Evolutionary conservation across 2,888 invertebrate species (phyloP).

Genomic region (Scaptomyza flava): DNA sequence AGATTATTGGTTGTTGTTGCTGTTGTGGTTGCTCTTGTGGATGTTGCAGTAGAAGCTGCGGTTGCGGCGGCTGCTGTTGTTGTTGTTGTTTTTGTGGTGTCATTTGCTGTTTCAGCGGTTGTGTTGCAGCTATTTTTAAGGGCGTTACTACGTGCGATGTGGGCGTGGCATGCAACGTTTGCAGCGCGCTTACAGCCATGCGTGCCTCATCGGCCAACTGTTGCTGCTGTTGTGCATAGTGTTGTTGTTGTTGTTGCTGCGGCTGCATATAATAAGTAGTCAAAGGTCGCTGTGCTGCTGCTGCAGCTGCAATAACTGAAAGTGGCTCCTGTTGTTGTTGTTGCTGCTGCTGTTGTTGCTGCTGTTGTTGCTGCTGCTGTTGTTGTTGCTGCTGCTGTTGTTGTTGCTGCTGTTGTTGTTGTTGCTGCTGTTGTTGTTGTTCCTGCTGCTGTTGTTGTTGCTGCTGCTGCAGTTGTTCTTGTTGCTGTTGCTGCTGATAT

Average conservation of each 20-base stretch:
- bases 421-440: slow-evolving; percentile 46
- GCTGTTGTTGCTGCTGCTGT: slow-evolving; percentile 6
- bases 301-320: slow-evolving; percentile 56
- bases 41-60: slow-evolving; percentile 18
- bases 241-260: slow-evolving; percentile 34
- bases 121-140: slow-evolving; percentile 36
- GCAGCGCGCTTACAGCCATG: slow-evolving; percentile 68
- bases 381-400: slow-evolving; percentile 34
- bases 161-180: slow-evolving; percentile 62
- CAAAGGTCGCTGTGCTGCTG: slow-evolving; percentile 60
- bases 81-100: slow-evolving; percentile 18
- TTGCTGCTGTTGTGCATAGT: slow-evolving; percentile 35
- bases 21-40: slow-evolving; percentile 25
- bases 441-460: slow-evolving; percentile 41
- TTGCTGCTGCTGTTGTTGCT: slow-evolving; percentile 40
- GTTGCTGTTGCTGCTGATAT: slow-evolving; percentile 38
- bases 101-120: slow-evolving; percentile 27
- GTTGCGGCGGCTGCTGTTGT: slow-evolving; percentile 1
- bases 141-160: slow-evolving; percentile 44
- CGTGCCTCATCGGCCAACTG: slow-evolving; percentile 61
- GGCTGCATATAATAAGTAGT: slow-evolving; percentile 41
- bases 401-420: slow-evolving; percentile 32
- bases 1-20: slow-evolving; percentile 7
- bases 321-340: slow-evolving; percentile 53
- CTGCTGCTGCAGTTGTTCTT: slow-evolving; percentile 37